Conservation (phyloP, 1,140 invertebrate species). For the Drosophila micromelanica region DNA sequence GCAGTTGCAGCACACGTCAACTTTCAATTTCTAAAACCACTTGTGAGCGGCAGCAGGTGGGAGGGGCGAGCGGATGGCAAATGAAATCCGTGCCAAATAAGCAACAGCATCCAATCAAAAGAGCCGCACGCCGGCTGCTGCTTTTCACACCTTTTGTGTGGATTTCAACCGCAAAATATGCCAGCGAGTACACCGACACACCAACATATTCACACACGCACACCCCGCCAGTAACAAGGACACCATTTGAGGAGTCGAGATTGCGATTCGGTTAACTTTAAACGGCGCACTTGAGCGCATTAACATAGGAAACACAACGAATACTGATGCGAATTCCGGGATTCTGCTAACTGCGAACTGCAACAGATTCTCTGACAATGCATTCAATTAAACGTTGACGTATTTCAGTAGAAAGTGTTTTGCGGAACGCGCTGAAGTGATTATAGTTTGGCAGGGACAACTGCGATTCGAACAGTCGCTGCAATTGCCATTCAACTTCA, state of each 20-base stretch:
- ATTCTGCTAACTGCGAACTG: too few species aligned
- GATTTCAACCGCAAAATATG: slow-evolving; percentile 54
- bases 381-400: background rate
- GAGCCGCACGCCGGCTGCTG: slow-evolving; percentile 45
- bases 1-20: slow-evolving; percentile 55
- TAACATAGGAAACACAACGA: slow-evolving; percentile 27
- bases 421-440: slow-evolving; percentile 3
- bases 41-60: slow-evolving; percentile 12
- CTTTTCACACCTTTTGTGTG: slow-evolving; percentile 66
- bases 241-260: slow-evolving; percentile 2
- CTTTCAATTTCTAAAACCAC: slow-evolving; percentile 58
- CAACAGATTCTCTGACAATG: too few species aligned
- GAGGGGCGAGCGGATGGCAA: slow-evolving; percentile 1
- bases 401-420: background rate
- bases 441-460: slow-evolving; percentile 14
- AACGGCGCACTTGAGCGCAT: slow-evolving; percentile 21
- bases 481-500: slow-evolving; percentile 40
- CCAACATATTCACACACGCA: background rate
- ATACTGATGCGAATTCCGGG: background rate
- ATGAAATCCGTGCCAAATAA: slow-evolving; percentile 71
- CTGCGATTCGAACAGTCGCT: slow-evolving; percentile 26
- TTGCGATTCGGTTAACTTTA: slow-evolving; percentile 18
- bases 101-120: slow-evolving; percentile 68
- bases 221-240: slow-evolving; percentile 1
- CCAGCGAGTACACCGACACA: slow-evolving; percentile 22